phyloP scores from a whole-genome alignment of 2,797 vertebrate genomes.

The Avahi laniger region DNA sequence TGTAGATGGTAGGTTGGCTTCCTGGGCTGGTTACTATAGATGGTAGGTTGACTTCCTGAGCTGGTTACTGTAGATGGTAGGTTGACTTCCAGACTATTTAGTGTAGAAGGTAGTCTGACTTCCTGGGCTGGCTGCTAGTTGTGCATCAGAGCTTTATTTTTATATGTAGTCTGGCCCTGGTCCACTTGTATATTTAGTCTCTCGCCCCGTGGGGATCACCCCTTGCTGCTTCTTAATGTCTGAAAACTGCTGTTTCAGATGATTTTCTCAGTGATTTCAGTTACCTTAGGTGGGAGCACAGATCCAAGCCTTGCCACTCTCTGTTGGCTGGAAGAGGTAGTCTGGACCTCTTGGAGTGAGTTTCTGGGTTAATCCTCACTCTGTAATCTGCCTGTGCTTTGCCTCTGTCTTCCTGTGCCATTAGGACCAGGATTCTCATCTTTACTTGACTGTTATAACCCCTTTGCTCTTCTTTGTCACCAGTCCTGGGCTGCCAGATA shows the following conservation, averaged over 20 bases:
- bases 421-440: no score
- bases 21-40: no score
- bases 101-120: no score
- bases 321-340: not conserved
- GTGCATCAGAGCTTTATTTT: not conserved
- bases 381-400: not conserved
- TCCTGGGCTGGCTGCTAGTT: not conserved
- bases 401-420: not conserved
- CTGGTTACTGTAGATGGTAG: not conserved
- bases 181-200: not conserved
- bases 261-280: not conserved
- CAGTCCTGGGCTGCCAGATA: no score
- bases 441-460: not conserved
- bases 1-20: no score
- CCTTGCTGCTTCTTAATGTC: not conserved
- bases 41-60: no score
- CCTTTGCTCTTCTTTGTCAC: not conserved
- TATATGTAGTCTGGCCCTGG: not conserved
- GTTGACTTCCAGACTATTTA: not conserved
- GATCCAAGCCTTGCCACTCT: not conserved
- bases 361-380: not conserved
- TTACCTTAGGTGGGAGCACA: not conserved
- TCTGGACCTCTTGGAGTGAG: not conserved
- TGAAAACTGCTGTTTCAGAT: not conserved
- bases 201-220: not conserved